A percentile compares a stretch with the other conserved stretches of the same genome.
These are phyloP conservation scores for Papilio aristodemus DNA, from an alignment of 1,140 invertebrate species.

Conservation along the genomic window DNA sequence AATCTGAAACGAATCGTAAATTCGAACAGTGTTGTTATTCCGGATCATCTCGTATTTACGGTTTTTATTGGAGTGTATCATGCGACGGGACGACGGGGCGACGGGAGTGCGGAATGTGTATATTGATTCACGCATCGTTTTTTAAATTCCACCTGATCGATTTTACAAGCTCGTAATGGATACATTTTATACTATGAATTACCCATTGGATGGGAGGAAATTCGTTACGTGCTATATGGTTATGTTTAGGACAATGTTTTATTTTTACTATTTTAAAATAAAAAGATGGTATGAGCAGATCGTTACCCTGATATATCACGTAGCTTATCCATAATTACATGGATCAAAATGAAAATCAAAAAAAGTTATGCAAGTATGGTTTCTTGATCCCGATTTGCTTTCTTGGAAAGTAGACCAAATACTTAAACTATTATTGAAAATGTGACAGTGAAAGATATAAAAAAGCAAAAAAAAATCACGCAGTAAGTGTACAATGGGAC, in stretches of 20 bases:
- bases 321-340: too few relatives aligned
- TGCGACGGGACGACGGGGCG: slow-evolving; percentile 71
- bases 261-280: background rate
- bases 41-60: slow-evolving; percentile 66
- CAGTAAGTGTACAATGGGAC: slow-evolving; percentile 1
- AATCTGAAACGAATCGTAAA: slow-evolving; percentile 75
- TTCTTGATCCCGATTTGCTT: background rate
- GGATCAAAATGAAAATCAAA: too few relatives aligned
- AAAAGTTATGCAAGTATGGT: too few relatives aligned
- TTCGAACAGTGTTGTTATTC: slow-evolving; percentile 76
- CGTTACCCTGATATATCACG: background rate
- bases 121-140: slow-evolving; percentile 67
- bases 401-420: background rate
- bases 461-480: background rate
- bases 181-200: slow-evolving; percentile 27
- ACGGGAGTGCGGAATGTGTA: slow-evolving; percentile 69
- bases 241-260: slow-evolving; percentile 6
- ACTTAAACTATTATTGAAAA: background rate
- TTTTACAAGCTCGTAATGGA: slow-evolving; percentile 50
- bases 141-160: slow-evolving; percentile 41
- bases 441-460: background rate
- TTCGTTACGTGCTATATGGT: background rate
- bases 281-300: background rate
- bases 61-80: slow-evolving; percentile 66
- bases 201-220: background rate